Evolutionary conservation across 1,140 invertebrate species (phyloP).

Genomic region (Aphelenchoides avenae): DNA sequence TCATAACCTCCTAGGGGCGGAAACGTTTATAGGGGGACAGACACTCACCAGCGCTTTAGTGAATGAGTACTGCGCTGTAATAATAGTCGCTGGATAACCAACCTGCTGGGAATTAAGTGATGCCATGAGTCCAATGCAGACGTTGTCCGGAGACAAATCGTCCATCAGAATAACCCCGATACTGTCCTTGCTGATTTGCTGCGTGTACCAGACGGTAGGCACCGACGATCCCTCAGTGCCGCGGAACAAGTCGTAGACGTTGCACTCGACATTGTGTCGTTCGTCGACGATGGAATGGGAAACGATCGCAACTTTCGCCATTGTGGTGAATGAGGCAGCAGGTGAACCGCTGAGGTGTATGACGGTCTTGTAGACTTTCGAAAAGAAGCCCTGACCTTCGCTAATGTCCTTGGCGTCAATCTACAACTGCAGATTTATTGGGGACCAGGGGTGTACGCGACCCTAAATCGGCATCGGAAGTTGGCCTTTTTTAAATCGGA

Average conservation of each 20-base stretch:
- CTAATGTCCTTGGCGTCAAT: too few relatives aligned
- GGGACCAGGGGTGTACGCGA: too few relatives aligned
- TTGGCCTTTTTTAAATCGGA: too few relatives aligned
- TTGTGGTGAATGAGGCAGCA: too few relatives aligned
- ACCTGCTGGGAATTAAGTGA: slow-evolving; percentile 6
- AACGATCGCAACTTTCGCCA: too few relatives aligned
- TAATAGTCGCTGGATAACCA: neutral
- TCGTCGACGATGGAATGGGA: too few relatives aligned
- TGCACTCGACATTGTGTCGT: slow-evolving; percentile 5
- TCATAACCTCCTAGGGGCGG: neutral
- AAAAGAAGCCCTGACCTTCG: too few relatives aligned
- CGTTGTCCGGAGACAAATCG: slow-evolving; percentile 2
- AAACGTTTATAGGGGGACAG: neutral
- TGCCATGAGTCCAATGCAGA: slow-evolving; percentile 5
- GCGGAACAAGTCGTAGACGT: slow-evolving; percentile 6
- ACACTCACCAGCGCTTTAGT: neutral
- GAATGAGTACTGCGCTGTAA: slow-evolving; percentile 8
- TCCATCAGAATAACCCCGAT: neutral
- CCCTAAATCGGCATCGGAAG: too few relatives aligned
- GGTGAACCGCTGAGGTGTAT: too few relatives aligned
- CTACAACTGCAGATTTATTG: too few relatives aligned
- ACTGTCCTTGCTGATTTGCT: neutral
- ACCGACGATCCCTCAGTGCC: neutral
- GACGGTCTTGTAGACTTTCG: too few relatives aligned
- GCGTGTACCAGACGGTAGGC: neutral